Base-by-base conservation (phyloP, 2,113 vertebrate genomes). In the Coracopsis vasa region DNA sequence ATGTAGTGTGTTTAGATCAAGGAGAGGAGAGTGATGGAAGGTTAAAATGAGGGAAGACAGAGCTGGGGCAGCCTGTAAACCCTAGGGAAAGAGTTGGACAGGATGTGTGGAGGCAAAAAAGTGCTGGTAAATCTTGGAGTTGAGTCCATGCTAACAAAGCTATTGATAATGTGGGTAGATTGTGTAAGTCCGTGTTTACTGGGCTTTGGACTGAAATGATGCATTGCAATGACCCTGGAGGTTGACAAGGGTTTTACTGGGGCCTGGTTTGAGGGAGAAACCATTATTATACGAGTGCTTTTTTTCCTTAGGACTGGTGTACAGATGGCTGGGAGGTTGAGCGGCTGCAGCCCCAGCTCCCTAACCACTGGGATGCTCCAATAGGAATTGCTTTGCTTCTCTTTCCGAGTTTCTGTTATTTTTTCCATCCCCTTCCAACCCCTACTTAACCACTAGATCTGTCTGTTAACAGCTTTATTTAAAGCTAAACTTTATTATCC, bases 401-500 rank as follows among this genome's bases (percentile, higher is more conserved):
- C 10, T 58, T 71, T 23, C 47, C 7, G 33, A 56, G 39, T 18
- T 78, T 45, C 41, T 91, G 37, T 27, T 45, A 6, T 53, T 80
- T 75, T 53, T 67, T 42, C 8, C 7, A 8, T 24, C 33, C n/a
- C 29, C 24, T 75, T 50, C 29, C 72, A 75, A 91, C 50, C 60
- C 35, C 69, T 66, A 29, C 35, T 69, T 56, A 70, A 18, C 41
- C 18, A 15, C 27, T 41, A 70, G 60, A 50, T 67, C 54, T 92
- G 75, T 62, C 51, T 1, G 7, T 64, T 60, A 86, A 53, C 70
- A 66, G 29, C 39, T 88, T 95, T 64, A 88, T 58, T 74, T 71
- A 87, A 93, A 80, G 82, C 21, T 54, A 31, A 83, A 78, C 47
- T 35, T 85, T 78, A 93, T 90, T 92, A 74, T 90, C 69, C 51